These are phyloP conservation scores for Trichacis sp. DNA, from an alignment of 2,888 invertebrate species.

Conservation along the genomic window DNA sequence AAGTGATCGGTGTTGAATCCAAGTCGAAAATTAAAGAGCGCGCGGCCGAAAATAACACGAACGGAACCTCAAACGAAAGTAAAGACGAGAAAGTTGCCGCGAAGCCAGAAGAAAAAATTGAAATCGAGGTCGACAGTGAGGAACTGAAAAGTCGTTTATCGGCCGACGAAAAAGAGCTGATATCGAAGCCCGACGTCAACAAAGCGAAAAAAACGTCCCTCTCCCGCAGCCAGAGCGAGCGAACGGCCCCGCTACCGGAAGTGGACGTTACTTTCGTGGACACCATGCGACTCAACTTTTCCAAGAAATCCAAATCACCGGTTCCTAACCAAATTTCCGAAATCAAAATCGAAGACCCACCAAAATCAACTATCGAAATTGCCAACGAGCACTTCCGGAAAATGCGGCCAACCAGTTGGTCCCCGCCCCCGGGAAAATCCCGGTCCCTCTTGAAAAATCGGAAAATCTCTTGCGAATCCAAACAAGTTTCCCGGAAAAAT, in stretches of 20 bases:
- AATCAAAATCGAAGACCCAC: too few relatives aligned
- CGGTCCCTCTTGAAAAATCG: too few relatives aligned
- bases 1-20: conserved; percentile 8
- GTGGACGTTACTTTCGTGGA: conserved; percentile 78
- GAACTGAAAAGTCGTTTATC: conserved; percentile 48
- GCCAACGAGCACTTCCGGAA: conserved; percentile 58
- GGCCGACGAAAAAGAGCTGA: conserved; percentile 59
- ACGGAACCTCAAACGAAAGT: not conserved
- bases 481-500: too few relatives aligned
- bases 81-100: conserved; percentile 23
- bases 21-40: not conserved
- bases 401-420: conserved; percentile 66
- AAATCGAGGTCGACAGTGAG: conserved; percentile 53
- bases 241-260: conserved; percentile 67
- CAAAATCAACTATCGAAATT: too few relatives aligned
- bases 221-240: conserved; percentile 67
- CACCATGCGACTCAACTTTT: conserved; percentile 84
- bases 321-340: not conserved
- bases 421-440: conserved; percentile 60
- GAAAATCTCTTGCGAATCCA: too few relatives aligned
- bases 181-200: conserved; percentile 59
- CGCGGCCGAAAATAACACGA: not conserved
- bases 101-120: conserved; percentile 47
- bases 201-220: conserved; percentile 41
- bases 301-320: conserved; percentile 73